Evolutionary conservation across 2,797 vertebrate genomes (phyloP), one percentile per base, ranked within the genome.

Genomic region (Poecilia gillii): DNA sequence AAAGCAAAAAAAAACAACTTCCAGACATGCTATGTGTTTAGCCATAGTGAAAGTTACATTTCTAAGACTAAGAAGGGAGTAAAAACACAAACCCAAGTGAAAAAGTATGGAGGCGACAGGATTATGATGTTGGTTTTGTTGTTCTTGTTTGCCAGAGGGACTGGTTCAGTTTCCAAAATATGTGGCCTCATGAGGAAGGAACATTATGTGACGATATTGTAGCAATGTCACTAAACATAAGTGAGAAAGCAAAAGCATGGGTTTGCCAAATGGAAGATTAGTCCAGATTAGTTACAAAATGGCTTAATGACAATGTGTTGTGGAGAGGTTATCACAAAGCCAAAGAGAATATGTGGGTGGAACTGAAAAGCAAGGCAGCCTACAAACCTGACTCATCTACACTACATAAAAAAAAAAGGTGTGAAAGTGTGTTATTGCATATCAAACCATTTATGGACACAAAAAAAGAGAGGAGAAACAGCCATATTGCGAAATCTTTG

Each of bases 401-500:
- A 66, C 57, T 66, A 25, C 8, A 72, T 43, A 73, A 31, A 57
- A 5, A 4, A 4, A 20, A 77, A 66, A 85, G 41, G 41, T 41
- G 7, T 41, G 7, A 83, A 12, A 31, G 25, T 47, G 49, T 62
- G 33, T 20, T 13, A 41, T 73, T 31, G 81, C 66, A 73, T 25
- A 47, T 41, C 9, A 28, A 23, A 46, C 11, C 66, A 45, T 33
- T 66, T 76, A 86, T 85, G 68, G 79, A 90, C 84, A 90, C 85
- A 93, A 79, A 85, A 81, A 81, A 93, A 73, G 74, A 88, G 75
- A 90, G 84, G 43, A 87, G 74, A 91, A 73, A 86, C 87, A 83
- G 78, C 59, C 62, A 43, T 91, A 82, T 89, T 95, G 93, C 89
- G 81, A 96, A 96, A 95, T 92, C 90, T 94, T 94, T 91, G 93